A percentile compares a stretch with the other conserved stretches of the same genome.
Evolutionary conservation across 2,113 vertebrate genomes (phyloP).

Genomic region (Struthidea cinerea): DNA sequence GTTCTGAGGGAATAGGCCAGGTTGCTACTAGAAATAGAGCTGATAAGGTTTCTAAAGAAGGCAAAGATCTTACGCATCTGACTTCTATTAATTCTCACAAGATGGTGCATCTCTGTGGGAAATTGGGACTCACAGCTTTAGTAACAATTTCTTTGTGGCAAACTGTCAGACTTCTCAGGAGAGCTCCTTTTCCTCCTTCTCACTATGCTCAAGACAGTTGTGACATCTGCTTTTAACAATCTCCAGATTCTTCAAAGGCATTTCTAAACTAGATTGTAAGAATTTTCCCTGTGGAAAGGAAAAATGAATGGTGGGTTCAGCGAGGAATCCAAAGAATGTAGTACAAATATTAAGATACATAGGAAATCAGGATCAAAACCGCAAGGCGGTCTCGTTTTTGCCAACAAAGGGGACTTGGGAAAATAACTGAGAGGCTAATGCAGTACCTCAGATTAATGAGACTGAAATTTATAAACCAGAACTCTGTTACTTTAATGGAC

Average conservation of each 20-base stretch:
- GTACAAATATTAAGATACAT: background rate
- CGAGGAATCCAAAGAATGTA: background rate
- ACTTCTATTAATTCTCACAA: background rate
- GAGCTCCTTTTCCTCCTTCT: background rate
- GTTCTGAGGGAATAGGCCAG: background rate
- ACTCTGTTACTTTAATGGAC: background rate
- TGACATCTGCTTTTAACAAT: background rate
- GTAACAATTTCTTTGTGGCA: background rate
- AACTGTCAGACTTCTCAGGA: background rate
- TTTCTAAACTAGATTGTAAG: background rate
- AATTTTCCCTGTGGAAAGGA: background rate
- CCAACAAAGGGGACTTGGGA: background rate
- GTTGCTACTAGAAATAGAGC: background rate
- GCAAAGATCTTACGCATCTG: rapidly evolving
- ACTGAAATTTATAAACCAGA: background rate
- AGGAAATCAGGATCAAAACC: background rate
- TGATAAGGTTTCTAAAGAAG: background rate
- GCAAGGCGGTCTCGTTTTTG: background rate
- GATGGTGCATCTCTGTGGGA: background rate
- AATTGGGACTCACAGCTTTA: background rate
- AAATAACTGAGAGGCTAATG: background rate
- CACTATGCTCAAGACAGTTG: background rate
- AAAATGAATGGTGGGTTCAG: background rate
- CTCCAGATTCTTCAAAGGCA: background rate
- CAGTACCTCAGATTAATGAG: background rate